phyloP scores from a whole-genome alignment of 1,140 invertebrate species.

The Drosophila rufa region DNA sequence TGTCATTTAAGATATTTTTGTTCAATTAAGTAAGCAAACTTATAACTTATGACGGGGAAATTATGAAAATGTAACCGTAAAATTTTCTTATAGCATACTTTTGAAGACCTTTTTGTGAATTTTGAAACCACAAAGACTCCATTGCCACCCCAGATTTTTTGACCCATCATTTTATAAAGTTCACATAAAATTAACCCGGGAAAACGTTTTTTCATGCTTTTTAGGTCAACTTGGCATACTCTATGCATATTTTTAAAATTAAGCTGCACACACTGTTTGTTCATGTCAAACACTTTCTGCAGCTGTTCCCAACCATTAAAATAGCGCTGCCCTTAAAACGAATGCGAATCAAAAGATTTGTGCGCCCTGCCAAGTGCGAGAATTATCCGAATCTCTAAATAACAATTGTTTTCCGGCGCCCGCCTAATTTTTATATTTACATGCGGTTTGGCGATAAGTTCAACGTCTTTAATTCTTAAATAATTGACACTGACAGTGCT shows the following conservation, averaged over 20 bases:
- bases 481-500: slow-evolving; percentile 64
- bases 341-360: slow-evolving; percentile 16
- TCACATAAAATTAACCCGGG: background rate
- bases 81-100: background rate
- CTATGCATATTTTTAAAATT: background rate
- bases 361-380: slow-evolving; percentile 43
- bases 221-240: background rate
- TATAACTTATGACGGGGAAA: no score
- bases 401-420: slow-evolving; percentile 58
- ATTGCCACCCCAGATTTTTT: background rate
- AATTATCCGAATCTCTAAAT: slow-evolving; percentile 16
- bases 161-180: background rate
- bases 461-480: slow-evolving; percentile 51
- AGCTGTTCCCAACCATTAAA: slow-evolving; percentile 43
- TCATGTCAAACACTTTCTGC: slow-evolving; percentile 18
- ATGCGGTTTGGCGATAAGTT: slow-evolving; percentile 64
- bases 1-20: no score
- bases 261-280: background rate
- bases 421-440: slow-evolving; percentile 50
- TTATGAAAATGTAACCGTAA: no score
- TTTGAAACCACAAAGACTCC: background rate
- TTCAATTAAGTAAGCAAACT: no score
- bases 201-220: background rate
- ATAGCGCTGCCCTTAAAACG: slow-evolving; percentile 50
- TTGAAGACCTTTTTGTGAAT: background rate